phyloP scores from a whole-genome alignment of 2,797 vertebrate genomes.

The Malacoraja senta region DNA sequence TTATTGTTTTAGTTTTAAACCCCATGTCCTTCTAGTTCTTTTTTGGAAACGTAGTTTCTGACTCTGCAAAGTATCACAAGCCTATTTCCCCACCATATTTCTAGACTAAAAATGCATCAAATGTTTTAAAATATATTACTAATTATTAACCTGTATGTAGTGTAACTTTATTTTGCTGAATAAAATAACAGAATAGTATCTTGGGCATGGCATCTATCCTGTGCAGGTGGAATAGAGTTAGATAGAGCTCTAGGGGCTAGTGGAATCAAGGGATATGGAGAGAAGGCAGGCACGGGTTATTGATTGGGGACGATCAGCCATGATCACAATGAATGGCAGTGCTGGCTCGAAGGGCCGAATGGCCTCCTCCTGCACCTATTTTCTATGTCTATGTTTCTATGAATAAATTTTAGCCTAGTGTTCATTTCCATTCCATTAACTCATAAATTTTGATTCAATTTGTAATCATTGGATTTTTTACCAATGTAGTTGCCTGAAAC shows the following conservation, averaged over 20 bases:
- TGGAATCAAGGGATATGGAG: too few relatives aligned
- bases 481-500: slow-evolving; percentile 5
- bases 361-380: too few relatives aligned
- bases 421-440: not conserved
- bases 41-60: not conserved
- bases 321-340: too few relatives aligned
- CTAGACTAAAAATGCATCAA: not conserved
- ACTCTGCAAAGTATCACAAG: not conserved
- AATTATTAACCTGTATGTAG: not conserved
- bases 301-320: too few relatives aligned
- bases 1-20: not conserved
- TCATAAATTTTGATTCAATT: not conserved
- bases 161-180: not conserved
- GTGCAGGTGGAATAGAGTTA: not conserved
- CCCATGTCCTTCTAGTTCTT: not conserved
- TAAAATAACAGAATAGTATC: not conserved
- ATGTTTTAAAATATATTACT: not conserved
- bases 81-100: not conserved
- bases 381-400: too few relatives aligned
- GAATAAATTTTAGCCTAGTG: not conserved
- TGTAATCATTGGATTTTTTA: not conserved
- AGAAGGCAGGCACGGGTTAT: too few relatives aligned
- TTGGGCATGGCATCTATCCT: too few relatives aligned
- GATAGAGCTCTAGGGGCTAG: too few relatives aligned
- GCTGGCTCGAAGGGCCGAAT: too few relatives aligned